phyloP scores from a whole-genome alignment of 2,797 vertebrate genomes.

The Lepilemur septentrionalis region DNA sequence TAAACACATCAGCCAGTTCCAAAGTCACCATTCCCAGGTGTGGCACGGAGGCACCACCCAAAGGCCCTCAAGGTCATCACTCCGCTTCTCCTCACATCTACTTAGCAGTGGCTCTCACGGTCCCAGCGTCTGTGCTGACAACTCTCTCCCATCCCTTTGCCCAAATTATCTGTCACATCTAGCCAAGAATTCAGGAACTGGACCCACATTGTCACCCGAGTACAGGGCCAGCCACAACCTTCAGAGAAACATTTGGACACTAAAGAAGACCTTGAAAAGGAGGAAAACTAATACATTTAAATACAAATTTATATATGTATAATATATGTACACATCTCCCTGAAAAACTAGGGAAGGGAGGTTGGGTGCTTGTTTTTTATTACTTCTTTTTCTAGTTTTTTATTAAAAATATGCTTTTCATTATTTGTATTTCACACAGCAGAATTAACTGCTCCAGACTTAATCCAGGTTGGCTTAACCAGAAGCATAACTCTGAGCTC shows the following conservation, averaged over 20 bases:
- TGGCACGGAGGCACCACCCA: not conserved
- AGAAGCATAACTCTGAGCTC: not conserved
- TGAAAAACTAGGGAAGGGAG: not conserved
- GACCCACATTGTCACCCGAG: not conserved
- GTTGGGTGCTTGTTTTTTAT: not conserved
- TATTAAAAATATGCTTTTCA: not conserved
- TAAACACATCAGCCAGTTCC: constrained; percentile 51
- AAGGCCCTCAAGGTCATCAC: fast-evolving
- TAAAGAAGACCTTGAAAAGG: not conserved
- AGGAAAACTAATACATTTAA: not conserved
- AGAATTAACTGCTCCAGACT: constrained; percentile 13
- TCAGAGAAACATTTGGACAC: not conserved
- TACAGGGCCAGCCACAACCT: not conserved
- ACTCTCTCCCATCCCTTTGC: not conserved
- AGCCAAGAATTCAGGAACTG: not conserved
- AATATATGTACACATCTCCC: not conserved
- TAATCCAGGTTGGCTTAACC: not conserved
- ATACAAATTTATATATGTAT: not conserved
- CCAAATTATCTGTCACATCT: not conserved
- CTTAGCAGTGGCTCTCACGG: not conserved
- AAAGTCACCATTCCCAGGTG: constrained; percentile 38
- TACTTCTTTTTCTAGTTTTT: not conserved
- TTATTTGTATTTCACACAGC: constrained; percentile 18
- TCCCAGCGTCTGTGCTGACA: not conserved
- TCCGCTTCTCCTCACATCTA: not conserved